phyloP scores from a whole-genome alignment of 1,140 invertebrate genomes.

The Drosophila gunungcola region DNA sequence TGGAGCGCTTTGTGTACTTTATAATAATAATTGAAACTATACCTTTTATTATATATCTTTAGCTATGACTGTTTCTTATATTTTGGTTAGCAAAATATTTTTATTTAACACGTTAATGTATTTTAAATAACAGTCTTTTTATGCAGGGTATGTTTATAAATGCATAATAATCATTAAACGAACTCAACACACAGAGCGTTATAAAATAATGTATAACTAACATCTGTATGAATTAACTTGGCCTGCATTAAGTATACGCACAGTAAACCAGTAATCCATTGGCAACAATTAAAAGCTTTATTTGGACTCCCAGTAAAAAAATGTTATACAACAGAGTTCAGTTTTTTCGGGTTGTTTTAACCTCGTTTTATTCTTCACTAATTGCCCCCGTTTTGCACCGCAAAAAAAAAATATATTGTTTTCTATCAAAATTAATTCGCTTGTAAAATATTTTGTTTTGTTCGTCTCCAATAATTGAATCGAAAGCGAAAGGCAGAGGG shows the following conservation, averaged over 20 bases:
- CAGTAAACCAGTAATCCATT: constrained; percentile 70
- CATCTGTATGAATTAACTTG: constrained; percentile 12
- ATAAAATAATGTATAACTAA: constrained; percentile 23
- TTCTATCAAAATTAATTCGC: constrained; percentile 62
- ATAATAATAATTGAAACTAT: no score
- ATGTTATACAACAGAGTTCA: constrained; percentile 9
- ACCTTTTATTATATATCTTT: not conserved
- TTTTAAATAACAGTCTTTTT: not conserved
- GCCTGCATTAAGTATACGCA: constrained; percentile 72
- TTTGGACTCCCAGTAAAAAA: constrained; percentile 37
- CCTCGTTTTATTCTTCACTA: constrained; percentile 59
- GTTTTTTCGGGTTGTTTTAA: not conserved
- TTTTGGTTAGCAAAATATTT: not conserved
- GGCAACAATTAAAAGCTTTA: constrained; percentile 77
- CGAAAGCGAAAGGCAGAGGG: constrained; percentile 46
- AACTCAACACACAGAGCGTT: not conserved
- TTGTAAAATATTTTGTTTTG: constrained; percentile 60
- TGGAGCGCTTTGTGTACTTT: no score
- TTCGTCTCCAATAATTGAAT: constrained; percentile 57
- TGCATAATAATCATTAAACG: not conserved
- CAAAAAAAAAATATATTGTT: constrained; percentile 38
- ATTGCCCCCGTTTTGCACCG: constrained; percentile 53
- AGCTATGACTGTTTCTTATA: not conserved
- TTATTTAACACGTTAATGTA: not conserved
- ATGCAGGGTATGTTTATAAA: not conserved